These are phyloP conservation scores for Argyresthia albistria DNA, from an alignment of 2,888 invertebrate species.

Conservation along the genomic window DNA sequence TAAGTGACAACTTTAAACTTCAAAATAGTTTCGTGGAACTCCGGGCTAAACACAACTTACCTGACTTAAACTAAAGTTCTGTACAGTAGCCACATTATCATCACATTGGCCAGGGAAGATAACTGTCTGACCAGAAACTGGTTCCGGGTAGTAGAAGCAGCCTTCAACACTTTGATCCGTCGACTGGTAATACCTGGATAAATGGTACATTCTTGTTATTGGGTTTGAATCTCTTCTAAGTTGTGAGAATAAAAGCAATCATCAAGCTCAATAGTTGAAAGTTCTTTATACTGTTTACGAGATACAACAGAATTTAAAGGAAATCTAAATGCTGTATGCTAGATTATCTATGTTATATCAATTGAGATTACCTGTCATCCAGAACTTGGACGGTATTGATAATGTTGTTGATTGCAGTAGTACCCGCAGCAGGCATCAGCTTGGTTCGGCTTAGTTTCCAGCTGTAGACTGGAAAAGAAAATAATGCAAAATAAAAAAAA, in stretches of 20 bases:
- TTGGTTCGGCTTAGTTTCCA: constrained; percentile 39
- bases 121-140: constrained; percentile 23
- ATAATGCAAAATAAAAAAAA: background rate
- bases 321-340: too few relatives aligned
- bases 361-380: constrained; percentile 22
- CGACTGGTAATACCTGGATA: background rate
- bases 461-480: constrained; percentile 20
- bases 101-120: constrained; percentile 36
- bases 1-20: too few relatives aligned
- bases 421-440: constrained; percentile 15
- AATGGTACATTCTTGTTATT: too few relatives aligned
- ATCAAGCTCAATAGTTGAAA: too few relatives aligned
- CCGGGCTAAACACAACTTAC: constrained; percentile 24
- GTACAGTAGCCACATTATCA: constrained; percentile 15
- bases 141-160: constrained; percentile 31
- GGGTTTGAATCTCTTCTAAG: too few relatives aligned
- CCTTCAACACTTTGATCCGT: background rate
- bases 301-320: too few relatives aligned
- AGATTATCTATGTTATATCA: too few relatives aligned
- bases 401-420: constrained; percentile 19
- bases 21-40: too few relatives aligned
- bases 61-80: constrained; percentile 12
- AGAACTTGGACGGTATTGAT: constrained; percentile 24
- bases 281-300: too few relatives aligned
- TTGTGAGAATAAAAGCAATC: too few relatives aligned